Conservation (phyloP, 1,140 invertebrate genomes). For the Temnothorax longispinosus region DNA sequence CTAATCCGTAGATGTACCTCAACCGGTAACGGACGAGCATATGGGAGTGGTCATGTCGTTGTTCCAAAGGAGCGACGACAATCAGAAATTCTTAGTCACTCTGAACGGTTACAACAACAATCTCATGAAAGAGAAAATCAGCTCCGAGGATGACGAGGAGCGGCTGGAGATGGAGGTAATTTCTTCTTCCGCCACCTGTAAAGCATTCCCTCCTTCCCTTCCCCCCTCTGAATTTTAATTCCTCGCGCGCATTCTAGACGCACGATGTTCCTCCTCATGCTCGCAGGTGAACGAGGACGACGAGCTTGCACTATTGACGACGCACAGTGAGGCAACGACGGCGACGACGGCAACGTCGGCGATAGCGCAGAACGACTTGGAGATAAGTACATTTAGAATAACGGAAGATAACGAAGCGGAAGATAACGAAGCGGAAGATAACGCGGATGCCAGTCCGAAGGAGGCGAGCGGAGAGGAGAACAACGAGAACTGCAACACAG, state of each 20-base stretch:
- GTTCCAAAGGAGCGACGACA: constrained; percentile 83
- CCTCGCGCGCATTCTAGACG: constrained; percentile 48
- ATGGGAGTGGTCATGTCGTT: constrained; percentile 83
- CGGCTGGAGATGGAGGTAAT: constrained; percentile 82
- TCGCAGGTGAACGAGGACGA: constrained; percentile 82
- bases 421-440: constrained; percentile 76
- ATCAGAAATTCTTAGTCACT: constrained; percentile 84
- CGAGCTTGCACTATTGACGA: constrained; percentile 76
- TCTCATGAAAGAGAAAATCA: constrained; percentile 74
- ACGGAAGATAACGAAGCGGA: constrained; percentile 68
- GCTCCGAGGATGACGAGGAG: constrained; percentile 81
- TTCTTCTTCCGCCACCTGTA: constrained; percentile 7
- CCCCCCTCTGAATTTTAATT: constrained; percentile 49
- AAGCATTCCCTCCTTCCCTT: not conserved
- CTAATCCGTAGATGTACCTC: constrained; percentile 73
- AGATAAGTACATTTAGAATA: constrained; percentile 69
- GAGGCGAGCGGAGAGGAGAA: constrained; percentile 72
- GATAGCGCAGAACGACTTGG: constrained; percentile 72
- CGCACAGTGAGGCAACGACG: constrained; percentile 70
- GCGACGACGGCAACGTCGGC: no score
- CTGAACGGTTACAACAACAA: constrained; percentile 84
- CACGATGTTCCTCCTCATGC: constrained; percentile 47
- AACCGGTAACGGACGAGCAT: constrained; percentile 81
- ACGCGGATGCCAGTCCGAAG: constrained; percentile 55
- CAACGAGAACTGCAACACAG: constrained; percentile 78